A percentile compares a stretch with the other conserved stretches of the same genome.
phyloP scores from a whole-genome alignment of 2,113 vertebrate genomes.

The Engraulis encrasicolus region DNA sequence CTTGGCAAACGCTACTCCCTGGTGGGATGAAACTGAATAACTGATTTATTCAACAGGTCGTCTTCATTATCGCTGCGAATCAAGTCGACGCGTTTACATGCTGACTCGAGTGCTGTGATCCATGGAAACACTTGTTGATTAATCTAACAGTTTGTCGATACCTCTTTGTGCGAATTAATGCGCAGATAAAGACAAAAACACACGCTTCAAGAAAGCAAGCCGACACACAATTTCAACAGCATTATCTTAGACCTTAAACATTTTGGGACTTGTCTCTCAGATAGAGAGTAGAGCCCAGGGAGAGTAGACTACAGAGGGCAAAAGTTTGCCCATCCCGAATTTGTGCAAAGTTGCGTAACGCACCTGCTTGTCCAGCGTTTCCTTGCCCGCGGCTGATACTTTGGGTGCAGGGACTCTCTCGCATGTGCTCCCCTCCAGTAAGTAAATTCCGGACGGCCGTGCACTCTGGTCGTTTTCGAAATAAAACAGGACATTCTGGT shows the following conservation, averaged over 20 bases:
- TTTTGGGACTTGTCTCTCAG: not conserved
- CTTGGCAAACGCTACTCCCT: not conserved
- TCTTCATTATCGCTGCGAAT: not conserved
- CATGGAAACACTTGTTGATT: not conserved
- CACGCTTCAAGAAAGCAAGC: not conserved
- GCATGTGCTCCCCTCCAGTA: slow-evolving; percentile 96
- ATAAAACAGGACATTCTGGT: slow-evolving; percentile 96
- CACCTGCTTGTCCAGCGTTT: slow-evolving; percentile 94
- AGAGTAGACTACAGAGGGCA: not conserved
- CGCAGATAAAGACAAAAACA: not conserved
- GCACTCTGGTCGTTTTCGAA: slow-evolving; percentile 94
- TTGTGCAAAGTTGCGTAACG: slow-evolving; percentile 28
- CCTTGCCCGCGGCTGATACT: slow-evolving; percentile 79
- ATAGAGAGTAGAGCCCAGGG: not conserved
- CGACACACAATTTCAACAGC: not conserved
- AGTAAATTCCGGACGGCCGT: slow-evolving; percentile 92
- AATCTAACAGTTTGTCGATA: too few relatives aligned
- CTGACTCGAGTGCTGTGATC: not conserved
- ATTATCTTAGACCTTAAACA: not conserved
- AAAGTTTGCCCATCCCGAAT: not conserved
- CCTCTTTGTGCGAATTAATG: too few relatives aligned
- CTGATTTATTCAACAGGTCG: not conserved
- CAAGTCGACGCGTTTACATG: not conserved
- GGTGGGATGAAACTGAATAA: slow-evolving; percentile 3
- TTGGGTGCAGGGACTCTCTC: slow-evolving; percentile 87